Conservation (phyloP, 1,140 invertebrate species). For the Heliconius congener region DNA sequence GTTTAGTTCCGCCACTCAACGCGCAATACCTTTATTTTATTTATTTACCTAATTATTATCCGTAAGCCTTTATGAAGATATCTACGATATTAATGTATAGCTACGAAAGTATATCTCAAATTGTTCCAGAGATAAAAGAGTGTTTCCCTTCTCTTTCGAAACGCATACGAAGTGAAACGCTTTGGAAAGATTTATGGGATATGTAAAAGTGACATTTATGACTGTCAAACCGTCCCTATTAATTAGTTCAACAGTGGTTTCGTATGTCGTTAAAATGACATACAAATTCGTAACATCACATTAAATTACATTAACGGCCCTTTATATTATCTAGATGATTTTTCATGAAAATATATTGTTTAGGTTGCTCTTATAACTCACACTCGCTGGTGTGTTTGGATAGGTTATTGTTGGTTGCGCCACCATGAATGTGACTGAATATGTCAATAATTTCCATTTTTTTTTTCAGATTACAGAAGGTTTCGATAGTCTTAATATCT, state of each 20-base stretch:
- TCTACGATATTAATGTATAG: constrained; percentile 41
- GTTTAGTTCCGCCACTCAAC: too few species aligned
- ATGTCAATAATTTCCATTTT: neutral
- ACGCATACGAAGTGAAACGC: constrained; percentile 53
- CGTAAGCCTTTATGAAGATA: too few species aligned
- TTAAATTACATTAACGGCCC: constrained; percentile 54
- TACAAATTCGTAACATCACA: constrained; percentile 61
- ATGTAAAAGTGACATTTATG: constrained; percentile 70
- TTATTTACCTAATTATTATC: too few species aligned
- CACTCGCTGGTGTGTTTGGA: neutral
- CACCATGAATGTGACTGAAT: neutral
- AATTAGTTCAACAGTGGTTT: constrained; percentile 68
- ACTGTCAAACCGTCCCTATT: constrained; percentile 55
- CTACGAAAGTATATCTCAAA: constrained; percentile 52
- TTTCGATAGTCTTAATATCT: neutral
- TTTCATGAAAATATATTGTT: constrained; percentile 10
- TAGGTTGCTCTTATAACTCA: neutral
- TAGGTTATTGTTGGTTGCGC: neutral
- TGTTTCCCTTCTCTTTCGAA: constrained; percentile 51
- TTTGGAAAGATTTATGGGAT: constrained; percentile 61
- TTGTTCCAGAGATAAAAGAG: constrained; percentile 53
- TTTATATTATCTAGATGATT: constrained; percentile 46
- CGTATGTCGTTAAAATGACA: constrained; percentile 53
- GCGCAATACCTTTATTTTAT: too few species aligned
- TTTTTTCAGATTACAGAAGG: neutral